Percentiles rank a stretch among this genome's conserved stretches.
These are phyloP conservation scores for Lamellibrachia columna DNA, from an alignment of 2,888 invertebrate genomes.

Conservation along the genomic window DNA sequence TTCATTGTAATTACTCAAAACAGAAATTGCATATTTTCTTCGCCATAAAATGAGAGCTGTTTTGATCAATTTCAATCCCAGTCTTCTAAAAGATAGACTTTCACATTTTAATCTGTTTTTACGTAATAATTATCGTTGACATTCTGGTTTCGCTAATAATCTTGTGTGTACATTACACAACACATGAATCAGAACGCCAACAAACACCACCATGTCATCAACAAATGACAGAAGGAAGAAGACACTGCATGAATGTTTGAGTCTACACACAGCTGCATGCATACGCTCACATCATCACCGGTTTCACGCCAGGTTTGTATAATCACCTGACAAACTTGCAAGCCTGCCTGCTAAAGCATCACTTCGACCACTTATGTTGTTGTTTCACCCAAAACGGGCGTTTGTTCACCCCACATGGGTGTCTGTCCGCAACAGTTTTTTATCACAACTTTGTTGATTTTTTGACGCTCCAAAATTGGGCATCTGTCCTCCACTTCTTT, in stretches of 20 bases:
- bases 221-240: not conserved
- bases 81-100: too few relatives aligned
- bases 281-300: not conserved
- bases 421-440: not conserved
- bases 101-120: too few relatives aligned
- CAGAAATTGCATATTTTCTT: too few relatives aligned
- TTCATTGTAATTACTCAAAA: not conserved
- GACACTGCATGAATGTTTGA: not conserved
- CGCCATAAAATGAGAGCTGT: too few relatives aligned
- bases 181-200: not conserved
- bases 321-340: not conserved
- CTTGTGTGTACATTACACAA: not conserved
- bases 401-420: not conserved
- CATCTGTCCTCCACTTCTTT: not conserved
- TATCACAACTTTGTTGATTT: conserved; percentile 16
- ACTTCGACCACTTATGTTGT: too few relatives aligned
- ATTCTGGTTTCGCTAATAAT: not conserved
- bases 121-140: too few relatives aligned
- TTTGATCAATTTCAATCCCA: too few relatives aligned
- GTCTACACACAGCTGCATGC: not conserved
- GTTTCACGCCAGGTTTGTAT: not conserved
- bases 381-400: not conserved
- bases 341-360: not conserved
- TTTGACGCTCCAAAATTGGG: not conserved
- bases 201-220: not conserved